phyloP scores from a whole-genome alignment of 2,888 invertebrate species.

The Dasysyrphus albostriatus region DNA sequence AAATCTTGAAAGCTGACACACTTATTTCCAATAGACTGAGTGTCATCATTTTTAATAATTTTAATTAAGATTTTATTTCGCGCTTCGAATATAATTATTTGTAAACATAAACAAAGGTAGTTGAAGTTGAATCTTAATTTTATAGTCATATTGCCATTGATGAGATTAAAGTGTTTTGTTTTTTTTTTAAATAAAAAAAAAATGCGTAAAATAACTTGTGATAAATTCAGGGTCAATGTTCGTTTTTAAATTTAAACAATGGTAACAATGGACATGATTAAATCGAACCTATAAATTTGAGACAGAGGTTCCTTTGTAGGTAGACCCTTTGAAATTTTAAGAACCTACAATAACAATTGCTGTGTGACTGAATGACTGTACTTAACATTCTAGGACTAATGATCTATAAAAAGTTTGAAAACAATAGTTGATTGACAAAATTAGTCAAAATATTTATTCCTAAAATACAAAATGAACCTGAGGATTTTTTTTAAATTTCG shows the following conservation, averaged over 20 bases:
- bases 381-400: background rate
- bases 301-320: background rate
- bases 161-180: background rate
- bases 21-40: conserved; percentile 55
- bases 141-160: conserved; percentile 5
- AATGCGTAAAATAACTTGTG: background rate
- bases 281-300: background rate
- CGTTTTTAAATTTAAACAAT: background rate
- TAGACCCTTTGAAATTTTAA: background rate
- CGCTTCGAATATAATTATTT: background rate
- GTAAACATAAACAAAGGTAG: conserved; percentile 26
- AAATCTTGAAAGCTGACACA: conserved; percentile 60
- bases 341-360: background rate
- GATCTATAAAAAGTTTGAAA: no score
- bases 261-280: background rate
- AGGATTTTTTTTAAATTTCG: no score
- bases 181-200: background rate
- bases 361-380: background rate
- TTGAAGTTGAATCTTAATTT: background rate
- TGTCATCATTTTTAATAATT: conserved; percentile 44
- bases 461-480: no score
- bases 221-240: background rate
- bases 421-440: no score
- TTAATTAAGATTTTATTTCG: background rate
- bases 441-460: no score